Evolutionary conservation across 1,140 invertebrate genomes (phyloP).

Genomic region (Drosophila funebris): DNA sequence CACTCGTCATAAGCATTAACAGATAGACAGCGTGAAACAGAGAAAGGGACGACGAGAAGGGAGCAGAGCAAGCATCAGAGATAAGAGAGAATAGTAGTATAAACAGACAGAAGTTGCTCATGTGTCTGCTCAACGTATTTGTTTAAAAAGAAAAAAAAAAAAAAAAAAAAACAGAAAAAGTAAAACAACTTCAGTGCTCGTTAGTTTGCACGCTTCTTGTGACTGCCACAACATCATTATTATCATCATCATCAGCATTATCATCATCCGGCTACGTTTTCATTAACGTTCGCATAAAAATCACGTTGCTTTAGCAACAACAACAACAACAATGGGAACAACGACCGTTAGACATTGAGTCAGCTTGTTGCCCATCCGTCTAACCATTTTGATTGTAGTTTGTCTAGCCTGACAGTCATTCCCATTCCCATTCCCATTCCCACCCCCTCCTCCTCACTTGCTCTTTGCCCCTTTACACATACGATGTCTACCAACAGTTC

Average conservation of each 20-base stretch:
- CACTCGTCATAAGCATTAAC: constrained; percentile 25
- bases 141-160: constrained; percentile 1
- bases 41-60: background rate
- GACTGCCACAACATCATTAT: constrained; percentile 14
- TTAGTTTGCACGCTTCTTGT: constrained; percentile 23
- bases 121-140: constrained; percentile 18
- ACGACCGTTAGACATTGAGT: constrained; percentile 14
- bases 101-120: constrained; percentile 19
- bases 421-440: no score
- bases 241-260: constrained; percentile 14
- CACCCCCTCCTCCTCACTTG: background rate
- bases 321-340: constrained; percentile 22
- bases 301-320: constrained; percentile 62
- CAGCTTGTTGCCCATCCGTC: constrained; percentile 17
- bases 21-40: background rate
- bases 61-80: background rate
- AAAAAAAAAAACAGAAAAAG: background rate
- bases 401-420: constrained; percentile 32
- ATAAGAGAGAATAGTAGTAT: background rate
- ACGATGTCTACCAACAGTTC: background rate
- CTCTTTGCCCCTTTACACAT: background rate
- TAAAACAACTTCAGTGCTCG: constrained; percentile 6
- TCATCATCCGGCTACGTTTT: constrained; percentile 48
- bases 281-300: constrained; percentile 71
- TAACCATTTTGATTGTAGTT: constrained; percentile 47